Percentiles rank a stretch among this genome's conserved stretches.
Evolutionary conservation across 2,797 vertebrate species (phyloP).

Genomic region (Mallotus villosus): DNA sequence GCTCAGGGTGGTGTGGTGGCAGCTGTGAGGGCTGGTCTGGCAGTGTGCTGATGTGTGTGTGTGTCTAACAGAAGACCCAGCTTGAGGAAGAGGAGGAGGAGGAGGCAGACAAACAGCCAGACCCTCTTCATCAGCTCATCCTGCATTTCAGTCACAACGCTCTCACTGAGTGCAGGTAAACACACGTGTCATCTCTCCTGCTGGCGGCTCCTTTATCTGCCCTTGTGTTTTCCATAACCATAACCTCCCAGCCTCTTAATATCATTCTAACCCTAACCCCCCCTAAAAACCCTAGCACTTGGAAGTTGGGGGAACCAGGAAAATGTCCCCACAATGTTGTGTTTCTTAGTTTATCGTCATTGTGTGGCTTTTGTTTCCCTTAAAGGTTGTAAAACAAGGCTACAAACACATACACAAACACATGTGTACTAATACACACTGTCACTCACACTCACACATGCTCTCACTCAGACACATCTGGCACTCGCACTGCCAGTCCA

Average conservation of each 20-base stretch:
- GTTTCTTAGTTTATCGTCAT: no score
- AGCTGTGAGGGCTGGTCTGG: no score
- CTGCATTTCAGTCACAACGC: constrained; percentile 97
- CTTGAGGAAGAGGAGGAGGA: constrained; percentile 93
- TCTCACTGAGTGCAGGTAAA: constrained; percentile 90
- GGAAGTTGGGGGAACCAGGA: no score
- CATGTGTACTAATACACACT: constrained; percentile 19
- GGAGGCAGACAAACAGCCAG: constrained; percentile 82
- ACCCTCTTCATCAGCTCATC: constrained; percentile 97
- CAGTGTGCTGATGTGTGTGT: constrained; percentile 4
- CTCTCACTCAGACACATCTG: constrained; percentile 35
- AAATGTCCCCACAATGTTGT: no score
- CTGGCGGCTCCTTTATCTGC: no score
- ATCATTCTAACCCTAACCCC: no score
- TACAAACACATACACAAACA: background rate
- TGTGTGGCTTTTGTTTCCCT: no score
- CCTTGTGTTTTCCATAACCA: no score
- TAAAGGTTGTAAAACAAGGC: no score
- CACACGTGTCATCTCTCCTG: background rate
- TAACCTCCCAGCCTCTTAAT: no score
- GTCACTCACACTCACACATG: constrained; percentile 11
- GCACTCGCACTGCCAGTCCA: constrained; percentile 38
- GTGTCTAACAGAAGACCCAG: constrained; percentile 80
- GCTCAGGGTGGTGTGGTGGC: no score
- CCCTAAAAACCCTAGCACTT: no score